Evolutionary conservation across 2,797 vertebrate species (phyloP).

Genomic region (Melanogrammus aeglefinus): DNA sequence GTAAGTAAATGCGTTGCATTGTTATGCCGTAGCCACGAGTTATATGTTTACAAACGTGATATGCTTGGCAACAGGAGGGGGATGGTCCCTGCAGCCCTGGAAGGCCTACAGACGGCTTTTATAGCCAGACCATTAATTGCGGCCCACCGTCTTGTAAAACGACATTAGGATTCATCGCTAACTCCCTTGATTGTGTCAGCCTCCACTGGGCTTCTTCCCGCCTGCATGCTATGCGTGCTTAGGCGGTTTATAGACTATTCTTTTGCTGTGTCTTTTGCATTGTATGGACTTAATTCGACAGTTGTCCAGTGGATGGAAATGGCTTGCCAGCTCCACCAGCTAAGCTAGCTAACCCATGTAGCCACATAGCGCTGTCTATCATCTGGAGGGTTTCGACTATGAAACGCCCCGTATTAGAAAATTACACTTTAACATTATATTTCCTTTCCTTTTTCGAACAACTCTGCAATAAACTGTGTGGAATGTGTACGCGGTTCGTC

Average conservation of each 20-base stretch:
- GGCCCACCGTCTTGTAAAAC: conserved; percentile 2
- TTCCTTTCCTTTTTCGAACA: neutral
- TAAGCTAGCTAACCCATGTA: conserved; percentile 7
- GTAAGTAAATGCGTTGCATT: neutral
- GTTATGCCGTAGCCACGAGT: neutral
- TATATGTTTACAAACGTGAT: conserved; percentile 1
- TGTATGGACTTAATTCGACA: neutral
- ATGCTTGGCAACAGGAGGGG: conserved; percentile 3
- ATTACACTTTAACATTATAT: neutral
- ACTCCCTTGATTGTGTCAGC: neutral
- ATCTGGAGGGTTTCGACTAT: neutral
- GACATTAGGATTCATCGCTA: neutral
- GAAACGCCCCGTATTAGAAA: neutral
- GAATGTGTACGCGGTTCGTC: neutral
- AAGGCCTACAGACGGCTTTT: neutral
- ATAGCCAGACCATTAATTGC: neutral
- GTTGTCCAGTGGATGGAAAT: neutral
- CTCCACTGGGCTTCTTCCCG: neutral
- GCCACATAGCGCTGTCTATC: conserved; percentile 8
- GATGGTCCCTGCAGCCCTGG: neutral
- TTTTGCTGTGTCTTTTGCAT: neutral
- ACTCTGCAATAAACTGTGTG: neutral
- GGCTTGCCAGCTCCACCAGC: neutral
- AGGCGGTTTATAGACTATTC: too few species aligned
- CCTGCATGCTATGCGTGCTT: too few species aligned